Conservation (phyloP, 2,888 invertebrate species). For the Euzophera pinguis region DNA sequence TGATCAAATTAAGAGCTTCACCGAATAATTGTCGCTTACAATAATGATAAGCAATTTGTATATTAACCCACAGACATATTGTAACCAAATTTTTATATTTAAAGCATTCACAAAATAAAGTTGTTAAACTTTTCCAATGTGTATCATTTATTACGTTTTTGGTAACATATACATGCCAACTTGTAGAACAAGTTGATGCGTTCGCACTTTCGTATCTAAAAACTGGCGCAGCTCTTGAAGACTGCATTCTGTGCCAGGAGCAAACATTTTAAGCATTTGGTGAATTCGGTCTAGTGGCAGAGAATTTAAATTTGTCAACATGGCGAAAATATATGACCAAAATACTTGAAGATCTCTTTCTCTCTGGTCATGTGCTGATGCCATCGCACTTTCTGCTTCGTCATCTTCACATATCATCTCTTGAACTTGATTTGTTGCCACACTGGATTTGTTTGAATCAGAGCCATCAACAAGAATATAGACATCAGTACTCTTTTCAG, state of each 20-base stretch:
- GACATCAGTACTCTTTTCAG: slow-evolving; percentile 86
- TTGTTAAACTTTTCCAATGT: slow-evolving; percentile 51
- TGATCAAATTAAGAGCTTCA: slow-evolving; percentile 45
- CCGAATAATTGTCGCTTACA: slow-evolving; percentile 45
- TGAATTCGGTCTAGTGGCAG: slow-evolving; percentile 95
- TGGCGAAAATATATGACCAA: slow-evolving; percentile 98
- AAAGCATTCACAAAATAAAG: slow-evolving; percentile 60
- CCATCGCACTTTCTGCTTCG: slow-evolving; percentile 96
- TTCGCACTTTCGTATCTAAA: slow-evolving; percentile 94
- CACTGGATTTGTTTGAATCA: slow-evolving; percentile 76
- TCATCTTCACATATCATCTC: slow-evolving; percentile 92
- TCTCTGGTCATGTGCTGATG: slow-evolving; percentile 95
- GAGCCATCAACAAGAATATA: slow-evolving; percentile 85
- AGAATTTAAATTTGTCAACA: slow-evolving; percentile 96
- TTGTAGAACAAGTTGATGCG: slow-evolving; percentile 91
- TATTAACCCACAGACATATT: slow-evolving; percentile 64
- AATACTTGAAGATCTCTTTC: slow-evolving; percentile 96
- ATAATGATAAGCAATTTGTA: slow-evolving; percentile 48
- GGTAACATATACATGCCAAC: slow-evolving; percentile 94
- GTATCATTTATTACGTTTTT: slow-evolving; percentile 70
- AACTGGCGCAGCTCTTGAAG: slow-evolving; percentile 93
- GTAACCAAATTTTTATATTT: slow-evolving; percentile 69
- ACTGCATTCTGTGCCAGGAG: slow-evolving; percentile 93
- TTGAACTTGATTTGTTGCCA: slow-evolving; percentile 73
- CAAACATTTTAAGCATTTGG: slow-evolving; percentile 98